A percentile compares a stretch with the other conserved stretches of the same genome.
Conservation (phyloP, 2,113 vertebrate species). For the Pyxicephalus adspersus region DNA sequence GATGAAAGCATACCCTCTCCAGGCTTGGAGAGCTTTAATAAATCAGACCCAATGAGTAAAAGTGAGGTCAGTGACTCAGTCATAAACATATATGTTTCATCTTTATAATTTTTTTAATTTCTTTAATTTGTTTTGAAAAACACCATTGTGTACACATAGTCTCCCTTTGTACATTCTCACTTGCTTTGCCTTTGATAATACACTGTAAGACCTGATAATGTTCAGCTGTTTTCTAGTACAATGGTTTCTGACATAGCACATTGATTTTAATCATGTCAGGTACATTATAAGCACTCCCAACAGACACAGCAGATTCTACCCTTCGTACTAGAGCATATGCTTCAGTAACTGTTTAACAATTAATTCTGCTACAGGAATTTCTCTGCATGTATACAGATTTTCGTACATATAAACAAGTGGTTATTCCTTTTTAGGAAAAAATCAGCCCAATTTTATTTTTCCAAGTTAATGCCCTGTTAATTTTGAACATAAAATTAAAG, state of each 20-base stretch:
- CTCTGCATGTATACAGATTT: conserved; percentile 40
- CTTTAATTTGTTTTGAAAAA: background rate
- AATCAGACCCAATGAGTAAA: no score
- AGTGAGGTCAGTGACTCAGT: no score
- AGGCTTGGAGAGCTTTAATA: no score
- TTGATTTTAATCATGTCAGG: conserved; percentile 29
- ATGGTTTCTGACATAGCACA: conserved; percentile 21
- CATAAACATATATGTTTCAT: no score
- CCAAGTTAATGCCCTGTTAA: no score
- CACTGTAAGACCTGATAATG: background rate
- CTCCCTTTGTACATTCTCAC: background rate
- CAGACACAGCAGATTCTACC: conserved; percentile 34
- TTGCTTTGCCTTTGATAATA: conserved; percentile 24
- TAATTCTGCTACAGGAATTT: conserved; percentile 36
- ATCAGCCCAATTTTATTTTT: background rate
- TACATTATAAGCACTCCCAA: conserved; percentile 30
- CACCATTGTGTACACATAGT: background rate
- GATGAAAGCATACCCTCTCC: no score
- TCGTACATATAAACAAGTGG: background rate
- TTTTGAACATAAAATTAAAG: no score
- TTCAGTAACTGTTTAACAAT: conserved; percentile 12
- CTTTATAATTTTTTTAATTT: no score
- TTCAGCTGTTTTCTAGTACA: conserved; percentile 17
- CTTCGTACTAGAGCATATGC: conserved; percentile 23
- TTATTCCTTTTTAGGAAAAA: background rate